A percentile compares a stretch with the other conserved stretches of the same genome.
Evolutionary conservation across 2,888 invertebrate genomes (phyloP).

Genomic region (Oxyteleia sp.): DNA sequence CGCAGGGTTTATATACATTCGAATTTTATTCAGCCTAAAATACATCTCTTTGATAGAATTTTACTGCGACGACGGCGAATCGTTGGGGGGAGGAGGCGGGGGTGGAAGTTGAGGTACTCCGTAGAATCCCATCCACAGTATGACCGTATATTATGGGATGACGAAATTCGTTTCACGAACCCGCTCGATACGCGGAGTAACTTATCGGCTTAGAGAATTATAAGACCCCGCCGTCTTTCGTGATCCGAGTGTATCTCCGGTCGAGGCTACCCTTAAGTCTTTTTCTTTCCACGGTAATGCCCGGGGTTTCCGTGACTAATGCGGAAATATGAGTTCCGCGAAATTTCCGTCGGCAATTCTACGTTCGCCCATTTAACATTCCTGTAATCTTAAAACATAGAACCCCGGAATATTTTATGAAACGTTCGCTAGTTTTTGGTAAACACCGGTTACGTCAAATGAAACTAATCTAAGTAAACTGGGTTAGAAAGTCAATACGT

Average conservation of each 20-base stretch:
- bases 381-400: slow-evolving; percentile 1
- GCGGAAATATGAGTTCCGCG: slow-evolving; percentile 55
- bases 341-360: slow-evolving; percentile 27
- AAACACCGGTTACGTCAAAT: too few species aligned
- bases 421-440: background rate
- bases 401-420: background rate
- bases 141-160: slow-evolving; percentile 53
- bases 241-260: slow-evolving; percentile 52
- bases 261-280: slow-evolving; percentile 29
- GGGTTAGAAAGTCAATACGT: too few species aligned
- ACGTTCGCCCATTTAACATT: slow-evolving; percentile 32
- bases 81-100: too few species aligned
- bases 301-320: slow-evolving; percentile 43
- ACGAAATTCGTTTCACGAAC: slow-evolving; percentile 64
- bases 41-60: slow-evolving; percentile 41
- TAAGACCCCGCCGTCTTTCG: slow-evolving; percentile 54
- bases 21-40: slow-evolving; percentile 26
- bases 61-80: slow-evolving; percentile 11
- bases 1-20: slow-evolving; percentile 22
- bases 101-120: slow-evolving; percentile 31
- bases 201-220: slow-evolving; percentile 70
- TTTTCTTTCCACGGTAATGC: slow-evolving; percentile 44
- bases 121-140: slow-evolving; percentile 39
- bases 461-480: too few species aligned
- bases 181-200: slow-evolving; percentile 57